A percentile compares a stretch with the other conserved stretches of the same genome.
Conservation (phyloP, 1,140 invertebrate genomes). For the Bombyx mandarina region DNA sequence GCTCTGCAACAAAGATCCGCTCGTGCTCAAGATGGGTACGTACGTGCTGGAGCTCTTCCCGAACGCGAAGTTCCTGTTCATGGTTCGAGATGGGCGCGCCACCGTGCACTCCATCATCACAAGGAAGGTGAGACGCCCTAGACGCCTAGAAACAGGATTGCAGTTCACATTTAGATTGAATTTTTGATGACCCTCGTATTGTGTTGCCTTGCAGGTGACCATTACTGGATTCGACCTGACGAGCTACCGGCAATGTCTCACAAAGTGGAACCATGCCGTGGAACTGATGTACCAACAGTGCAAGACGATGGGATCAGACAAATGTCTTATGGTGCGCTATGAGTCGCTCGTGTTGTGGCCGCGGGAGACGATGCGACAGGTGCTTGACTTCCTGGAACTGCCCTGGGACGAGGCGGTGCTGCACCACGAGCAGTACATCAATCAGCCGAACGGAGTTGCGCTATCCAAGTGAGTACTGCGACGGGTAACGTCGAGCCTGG, state of each 20-base stretch:
- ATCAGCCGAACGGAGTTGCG: conserved; percentile 93
- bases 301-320: conserved; percentile 83
- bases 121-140: conserved; percentile 78
- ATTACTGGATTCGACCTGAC: conserved; percentile 97
- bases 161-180: not conserved
- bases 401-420: conserved; percentile 97
- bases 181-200: not conserved
- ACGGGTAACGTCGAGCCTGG: not conserved
- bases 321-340: conserved; percentile 92
- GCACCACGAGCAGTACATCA: conserved; percentile 97
- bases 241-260: conserved; percentile 93
- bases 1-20: conserved; percentile 98
- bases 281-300: conserved; percentile 96
- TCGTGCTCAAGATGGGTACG: conserved; percentile 95
- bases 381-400: conserved; percentile 92
- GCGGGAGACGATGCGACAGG: conserved; percentile 88
- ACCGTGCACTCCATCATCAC: conserved; percentile 98
- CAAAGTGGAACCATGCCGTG: conserved; percentile 97
- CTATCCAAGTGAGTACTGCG: conserved; percentile 86
- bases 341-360: conserved; percentile 98
- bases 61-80: conserved; percentile 96
- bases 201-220: conserved; percentile 79
- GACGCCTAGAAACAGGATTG: not conserved
- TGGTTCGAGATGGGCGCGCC: conserved; percentile 97
- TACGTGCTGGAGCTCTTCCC: conserved; percentile 85